These are phyloP conservation scores for Chanos chanos DNA, from an alignment of 2,797 vertebrate genomes.

Conservation along the genomic window DNA sequence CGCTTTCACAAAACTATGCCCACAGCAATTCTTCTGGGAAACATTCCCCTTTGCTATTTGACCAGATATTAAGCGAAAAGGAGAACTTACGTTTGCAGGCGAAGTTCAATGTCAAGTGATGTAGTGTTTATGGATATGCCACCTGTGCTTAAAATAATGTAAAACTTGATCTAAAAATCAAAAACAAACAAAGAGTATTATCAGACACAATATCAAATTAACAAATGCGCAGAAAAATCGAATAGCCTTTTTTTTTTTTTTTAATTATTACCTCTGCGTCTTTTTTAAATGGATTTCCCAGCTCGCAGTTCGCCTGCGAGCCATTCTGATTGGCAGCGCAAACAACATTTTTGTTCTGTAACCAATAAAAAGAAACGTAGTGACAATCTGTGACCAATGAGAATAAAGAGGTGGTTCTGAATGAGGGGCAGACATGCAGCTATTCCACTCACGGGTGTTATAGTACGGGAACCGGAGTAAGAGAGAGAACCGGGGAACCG, in stretches of 20 bases:
- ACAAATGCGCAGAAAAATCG: neutral
- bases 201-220: neutral
- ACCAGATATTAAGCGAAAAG: neutral
- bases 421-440: neutral
- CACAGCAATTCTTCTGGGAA: neutral
- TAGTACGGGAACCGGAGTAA: conserved; percentile 62
- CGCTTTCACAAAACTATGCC: neutral
- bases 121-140: conserved; percentile 79
- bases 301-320: conserved; percentile 80
- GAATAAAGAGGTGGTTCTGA: neutral
- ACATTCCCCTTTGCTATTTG: no score
- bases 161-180: conserved; percentile 81
- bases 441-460: conserved; percentile 47
- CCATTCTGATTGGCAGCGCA: conserved; percentile 86
- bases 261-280: conserved; percentile 72
- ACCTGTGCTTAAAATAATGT: conserved; percentile 82
- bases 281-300: conserved; percentile 91
- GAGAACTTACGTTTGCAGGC: conserved; percentile 81
- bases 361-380: conserved; percentile 33
- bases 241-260: neutral
- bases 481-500: conserved; percentile 78
- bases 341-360: conserved; percentile 67
- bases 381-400: conserved; percentile 66
- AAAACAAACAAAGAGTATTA: conserved; percentile 11
- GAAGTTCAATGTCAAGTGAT: conserved; percentile 81